Conservation (phyloP, 92 coral and sea anemone species). For the Parazoanthus atlanticus region DNA sequence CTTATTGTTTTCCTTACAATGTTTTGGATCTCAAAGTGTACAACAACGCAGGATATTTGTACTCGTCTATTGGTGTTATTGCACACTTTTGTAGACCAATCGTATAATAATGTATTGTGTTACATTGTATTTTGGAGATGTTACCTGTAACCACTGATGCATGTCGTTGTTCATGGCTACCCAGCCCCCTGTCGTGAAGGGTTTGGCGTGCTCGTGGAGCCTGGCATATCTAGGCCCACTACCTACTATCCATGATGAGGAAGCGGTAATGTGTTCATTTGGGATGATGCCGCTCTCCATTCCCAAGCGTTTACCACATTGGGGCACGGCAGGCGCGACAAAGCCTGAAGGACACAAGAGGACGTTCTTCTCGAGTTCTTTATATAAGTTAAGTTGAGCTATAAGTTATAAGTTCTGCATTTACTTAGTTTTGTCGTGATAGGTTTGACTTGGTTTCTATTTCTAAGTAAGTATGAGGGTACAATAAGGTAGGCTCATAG, state of each 20-base stretch:
- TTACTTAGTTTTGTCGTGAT: too few species aligned
- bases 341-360: conserved; percentile 12
- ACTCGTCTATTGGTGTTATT: too few species aligned
- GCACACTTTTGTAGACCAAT: too few species aligned
- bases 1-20: too few species aligned
- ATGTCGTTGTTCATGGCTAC: conserved; percentile 28
- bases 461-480: too few species aligned
- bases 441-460: too few species aligned
- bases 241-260: conserved; percentile 31
- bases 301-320: conserved; percentile 55
- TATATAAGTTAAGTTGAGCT: too few species aligned
- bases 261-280: conserved; percentile 62
- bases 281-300: conserved; percentile 67
- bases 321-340: conserved; percentile 9
- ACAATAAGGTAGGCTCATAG: too few species aligned
- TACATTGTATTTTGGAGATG: conserved; percentile 37
- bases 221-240: conserved; percentile 77
- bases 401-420: too few species aligned
- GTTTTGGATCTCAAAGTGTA: too few species aligned
- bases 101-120: neutral
- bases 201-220: conserved; percentile 35
- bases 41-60: too few species aligned
- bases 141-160: conserved; percentile 74
- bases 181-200: conserved; percentile 66
- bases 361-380: too few species aligned